Evolutionary conservation across 2,888 invertebrate genomes (phyloP).

Genomic region (Drosophila macrospina): DNA sequence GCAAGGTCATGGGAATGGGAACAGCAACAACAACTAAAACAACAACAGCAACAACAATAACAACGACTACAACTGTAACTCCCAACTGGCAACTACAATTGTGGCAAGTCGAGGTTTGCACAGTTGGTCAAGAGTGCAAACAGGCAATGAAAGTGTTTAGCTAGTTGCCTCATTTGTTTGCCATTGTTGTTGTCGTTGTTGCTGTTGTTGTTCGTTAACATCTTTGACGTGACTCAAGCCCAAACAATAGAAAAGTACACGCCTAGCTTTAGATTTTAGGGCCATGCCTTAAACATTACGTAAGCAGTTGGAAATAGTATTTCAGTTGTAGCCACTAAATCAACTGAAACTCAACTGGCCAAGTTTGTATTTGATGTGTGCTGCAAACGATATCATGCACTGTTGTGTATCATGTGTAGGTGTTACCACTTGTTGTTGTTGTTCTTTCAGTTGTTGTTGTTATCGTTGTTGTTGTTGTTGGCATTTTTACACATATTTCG

Average conservation of each 20-base stretch:
- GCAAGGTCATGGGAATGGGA: constrained; percentile 73
- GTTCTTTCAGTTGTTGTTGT: constrained; percentile 11
- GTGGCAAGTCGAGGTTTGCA: constrained; percentile 55
- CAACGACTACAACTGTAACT: constrained; percentile 17
- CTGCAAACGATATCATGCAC: constrained; percentile 28
- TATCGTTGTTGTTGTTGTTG: constrained; percentile 36
- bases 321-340: constrained; percentile 39
- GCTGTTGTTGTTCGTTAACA: constrained; percentile 52
- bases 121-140: constrained; percentile 75
- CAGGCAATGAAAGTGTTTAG: constrained; percentile 71
- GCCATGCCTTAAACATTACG: constrained; percentile 61
- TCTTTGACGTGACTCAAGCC: constrained; percentile 57
- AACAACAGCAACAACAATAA: constrained; percentile 4
- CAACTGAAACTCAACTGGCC: constrained; percentile 15
- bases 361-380: constrained; percentile 21
- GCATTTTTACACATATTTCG: constrained; percentile 67
- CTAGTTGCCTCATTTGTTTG: constrained; percentile 65
- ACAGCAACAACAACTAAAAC: constrained; percentile 37
- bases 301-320: constrained; percentile 44
- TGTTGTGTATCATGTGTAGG: constrained; percentile 45
- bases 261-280: constrained; percentile 56
- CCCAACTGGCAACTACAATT: constrained; percentile 34
- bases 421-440: constrained; percentile 4
- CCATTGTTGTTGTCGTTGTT: constrained; percentile 19
- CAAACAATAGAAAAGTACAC: constrained; percentile 45